These are phyloP conservation scores for Cecidostiba fungosa DNA, from an alignment of 2,888 invertebrate species.

Conservation along the genomic window DNA sequence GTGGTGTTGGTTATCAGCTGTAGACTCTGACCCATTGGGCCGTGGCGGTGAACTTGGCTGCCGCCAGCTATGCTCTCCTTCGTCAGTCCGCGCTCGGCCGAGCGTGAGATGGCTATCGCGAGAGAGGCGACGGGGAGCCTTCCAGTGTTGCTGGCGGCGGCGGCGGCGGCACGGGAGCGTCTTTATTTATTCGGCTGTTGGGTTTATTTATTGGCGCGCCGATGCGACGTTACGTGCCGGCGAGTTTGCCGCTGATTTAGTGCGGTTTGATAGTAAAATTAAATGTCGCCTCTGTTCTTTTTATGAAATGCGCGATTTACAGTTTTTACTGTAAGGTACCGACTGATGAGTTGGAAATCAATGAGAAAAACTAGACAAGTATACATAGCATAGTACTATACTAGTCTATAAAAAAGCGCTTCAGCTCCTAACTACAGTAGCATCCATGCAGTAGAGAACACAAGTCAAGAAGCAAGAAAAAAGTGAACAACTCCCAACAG, in stretches of 20 bases:
- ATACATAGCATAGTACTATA: no score
- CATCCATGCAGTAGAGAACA: not conserved
- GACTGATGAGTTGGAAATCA: no score
- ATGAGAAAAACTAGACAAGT: no score
- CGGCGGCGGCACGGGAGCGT: not conserved
- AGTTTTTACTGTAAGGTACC: no score
- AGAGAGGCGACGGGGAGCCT: not conserved
- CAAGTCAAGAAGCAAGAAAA: not conserved
- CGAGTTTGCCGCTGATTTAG: not conserved
- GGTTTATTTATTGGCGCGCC: slow-evolving; percentile 51
- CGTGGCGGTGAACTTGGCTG: slow-evolving; percentile 33
- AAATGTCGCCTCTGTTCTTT: not conserved
- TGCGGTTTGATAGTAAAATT: not conserved
- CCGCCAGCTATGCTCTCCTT: not conserved
- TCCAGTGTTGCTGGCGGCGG: not conserved
- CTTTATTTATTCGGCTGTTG: slow-evolving; percentile 53
- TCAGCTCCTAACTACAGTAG: not conserved
- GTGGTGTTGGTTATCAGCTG: slow-evolving; percentile 37
- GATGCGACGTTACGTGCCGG: not conserved
- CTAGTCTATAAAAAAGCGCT: no score
- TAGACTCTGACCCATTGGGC: slow-evolving; percentile 40
- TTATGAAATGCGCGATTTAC: no score
- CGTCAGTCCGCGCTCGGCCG: slow-evolving; percentile 35
- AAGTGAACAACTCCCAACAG: not conserved
- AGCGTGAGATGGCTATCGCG: slow-evolving; percentile 56